Percentiles rank a stretch among this genome's conserved stretches.
phyloP scores from a whole-genome alignment of 2,113 vertebrate species.

The Bubo blakistoni region DNA sequence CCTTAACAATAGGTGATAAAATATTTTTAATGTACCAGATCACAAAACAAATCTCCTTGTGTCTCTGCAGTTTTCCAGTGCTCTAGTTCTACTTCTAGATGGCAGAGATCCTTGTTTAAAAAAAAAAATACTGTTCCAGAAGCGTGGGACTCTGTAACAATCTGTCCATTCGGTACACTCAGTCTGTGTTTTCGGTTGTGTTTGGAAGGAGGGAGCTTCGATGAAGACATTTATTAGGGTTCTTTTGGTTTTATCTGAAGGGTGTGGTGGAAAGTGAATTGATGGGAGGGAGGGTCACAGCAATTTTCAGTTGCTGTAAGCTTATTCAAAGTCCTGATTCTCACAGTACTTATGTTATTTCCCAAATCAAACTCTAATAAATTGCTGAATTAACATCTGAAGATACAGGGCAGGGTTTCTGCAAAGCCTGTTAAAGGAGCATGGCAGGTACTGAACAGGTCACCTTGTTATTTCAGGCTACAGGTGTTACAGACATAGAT shows the following conservation, averaged over 20 bases:
- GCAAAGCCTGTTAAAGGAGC: neutral
- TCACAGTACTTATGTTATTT: neutral
- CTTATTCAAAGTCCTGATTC: neutral
- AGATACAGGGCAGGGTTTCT: neutral
- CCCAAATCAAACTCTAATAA: neutral
- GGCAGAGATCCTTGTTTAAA: neutral
- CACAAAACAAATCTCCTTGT: neutral
- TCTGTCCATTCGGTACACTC: neutral
- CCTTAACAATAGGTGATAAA: neutral
- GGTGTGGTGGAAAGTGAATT: neutral
- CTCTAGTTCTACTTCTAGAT: neutral
- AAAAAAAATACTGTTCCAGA: neutral
- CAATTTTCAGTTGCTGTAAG: neutral
- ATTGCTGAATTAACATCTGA: neutral
- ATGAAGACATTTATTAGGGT: neutral
- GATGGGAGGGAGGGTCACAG: neutral
- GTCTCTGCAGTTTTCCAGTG: neutral
- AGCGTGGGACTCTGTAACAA: too few relatives aligned
- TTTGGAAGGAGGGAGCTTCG: neutral
- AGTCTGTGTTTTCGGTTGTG: too few relatives aligned
- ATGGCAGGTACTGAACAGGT: neutral
- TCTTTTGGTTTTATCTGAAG: neutral
- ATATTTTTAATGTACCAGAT: neutral
- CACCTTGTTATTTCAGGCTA: neutral
- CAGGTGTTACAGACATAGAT: neutral